A percentile compares a stretch with the other conserved stretches of the same genome.
Conservation (phyloP, 2,113 vertebrate genomes). For the Dryoscopus gambensis region DNA sequence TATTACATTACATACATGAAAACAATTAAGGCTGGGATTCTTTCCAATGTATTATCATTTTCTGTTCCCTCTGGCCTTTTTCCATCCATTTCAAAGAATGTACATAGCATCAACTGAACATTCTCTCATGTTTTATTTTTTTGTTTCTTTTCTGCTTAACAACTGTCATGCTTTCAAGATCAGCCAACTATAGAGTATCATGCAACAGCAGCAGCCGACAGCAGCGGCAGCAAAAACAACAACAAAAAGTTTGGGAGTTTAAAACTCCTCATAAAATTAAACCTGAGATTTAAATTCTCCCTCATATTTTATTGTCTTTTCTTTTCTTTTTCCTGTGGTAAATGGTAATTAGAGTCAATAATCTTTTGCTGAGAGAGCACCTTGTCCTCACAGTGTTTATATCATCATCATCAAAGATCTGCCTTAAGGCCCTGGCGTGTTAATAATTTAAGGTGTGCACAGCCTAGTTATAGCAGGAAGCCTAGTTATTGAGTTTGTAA, state of each 20-base stretch:
- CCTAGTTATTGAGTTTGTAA: constrained; percentile 98
- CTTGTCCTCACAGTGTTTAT: constrained; percentile 92
- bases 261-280: constrained; percentile 77
- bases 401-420: constrained; percentile 96
- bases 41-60: constrained; percentile 69
- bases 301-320: constrained; percentile 80
- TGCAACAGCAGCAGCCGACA: neutral
- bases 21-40: constrained; percentile 73
- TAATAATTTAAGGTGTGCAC: constrained; percentile 98
- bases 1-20: constrained; percentile 69
- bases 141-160: constrained; percentile 52
- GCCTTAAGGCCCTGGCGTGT: constrained; percentile 92
- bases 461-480: constrained; percentile 93
- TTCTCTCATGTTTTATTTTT: constrained; percentile 57
- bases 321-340: constrained; percentile 83
- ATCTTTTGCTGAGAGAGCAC: constrained; percentile 98
- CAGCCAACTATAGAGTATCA: constrained; percentile 42
- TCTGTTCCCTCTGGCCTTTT: constrained; percentile 73
- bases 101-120: constrained; percentile 47
- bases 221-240: neutral
- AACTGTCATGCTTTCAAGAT: constrained; percentile 65
- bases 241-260: constrained; percentile 65
- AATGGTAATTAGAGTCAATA: constrained; percentile 96
- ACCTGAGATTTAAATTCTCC: constrained; percentile 80
- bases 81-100: constrained; percentile 69